A percentile compares a stretch with the other conserved stretches of the same genome.
Evolutionary conservation across 2,888 invertebrate species (phyloP).

Genomic region (Lottia scabra): DNA sequence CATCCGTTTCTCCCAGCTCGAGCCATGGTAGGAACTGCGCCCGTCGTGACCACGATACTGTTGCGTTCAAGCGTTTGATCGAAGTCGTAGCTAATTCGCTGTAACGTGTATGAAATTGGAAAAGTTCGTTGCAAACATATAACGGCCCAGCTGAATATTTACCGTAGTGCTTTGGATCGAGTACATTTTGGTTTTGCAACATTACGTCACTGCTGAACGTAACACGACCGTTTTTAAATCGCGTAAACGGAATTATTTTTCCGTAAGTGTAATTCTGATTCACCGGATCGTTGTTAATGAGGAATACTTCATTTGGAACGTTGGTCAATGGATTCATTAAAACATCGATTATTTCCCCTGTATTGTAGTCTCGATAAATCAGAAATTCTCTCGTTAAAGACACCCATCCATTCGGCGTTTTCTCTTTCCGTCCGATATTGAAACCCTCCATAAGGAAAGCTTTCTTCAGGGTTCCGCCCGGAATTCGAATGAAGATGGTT

Average conservation of each 20-base stretch:
- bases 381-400: conserved; percentile 37
- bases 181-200: conserved; percentile 35
- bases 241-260: conserved; percentile 11
- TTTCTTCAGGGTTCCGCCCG: conserved; percentile 17
- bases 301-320: conserved; percentile 39
- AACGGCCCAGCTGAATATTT: conserved; percentile 36
- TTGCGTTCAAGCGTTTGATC: conserved; percentile 20
- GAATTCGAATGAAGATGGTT: conserved; percentile 1
- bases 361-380: conserved; percentile 36
- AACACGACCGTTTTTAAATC: conserved; percentile 9
- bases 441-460: conserved; percentile 42
- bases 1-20: conserved; percentile 35
- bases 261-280: conserved; percentile 21
- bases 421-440: conserved; percentile 35
- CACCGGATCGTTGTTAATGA: conserved; percentile 39
- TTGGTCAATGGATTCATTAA: conserved; percentile 35
- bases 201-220: conserved; percentile 32
- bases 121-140: conserved; percentile 35
- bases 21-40: conserved; percentile 41
- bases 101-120: conserved; percentile 30
- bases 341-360: conserved; percentile 31
- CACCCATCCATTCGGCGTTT: conserved; percentile 31
- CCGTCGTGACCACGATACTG: conserved; percentile 35
- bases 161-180: conserved; percentile 31
- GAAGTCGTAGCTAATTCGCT: conserved; percentile 16